Base-by-base conservation (phyloP, 1,140 invertebrate species). In the Macrobrachium rosenbergii region DNA sequence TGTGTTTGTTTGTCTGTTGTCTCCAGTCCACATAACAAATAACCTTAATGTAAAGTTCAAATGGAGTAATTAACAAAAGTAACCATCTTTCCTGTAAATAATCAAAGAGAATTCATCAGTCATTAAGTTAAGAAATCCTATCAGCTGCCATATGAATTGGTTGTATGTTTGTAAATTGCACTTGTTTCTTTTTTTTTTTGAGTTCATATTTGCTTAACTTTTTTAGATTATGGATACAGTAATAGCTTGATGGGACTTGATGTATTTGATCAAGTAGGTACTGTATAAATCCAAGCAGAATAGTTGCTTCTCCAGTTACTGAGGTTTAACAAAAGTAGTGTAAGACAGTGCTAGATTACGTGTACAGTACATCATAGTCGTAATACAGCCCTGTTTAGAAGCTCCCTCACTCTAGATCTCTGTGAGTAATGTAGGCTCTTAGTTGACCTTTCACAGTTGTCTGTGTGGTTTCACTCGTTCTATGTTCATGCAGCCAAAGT, bases 31-130 rank as follows among this genome's bases (percentile, higher is more conserved):
- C 28, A 52, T 77, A 62, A 62, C 37, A 21, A 83, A 62, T 83
- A 83, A 83, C 60, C 82, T 80, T 37, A 64, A 80, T 80, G 78
- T 80, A 63, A 80, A 62, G 52, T 63, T 80, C 59, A 63, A 21
- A 63, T 79, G 58, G 58, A 59, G 12, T 77, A 52, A 17, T 60
- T 79, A 79, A 63, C 63, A 80, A 80, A 64, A 80, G 63, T 80
- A 80, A 80, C 78, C 23, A 80, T 58, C 78, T 80, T 80, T 23
- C 28, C 11, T 45, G 19, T 17, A 63, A 28, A 80, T 80, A 76
- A 76, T 37, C 16, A 37, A 76, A 76, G 8, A 19, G n/a, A n/a
- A 52, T 7, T 19, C 43, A 19, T 45, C 10, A 76, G 73, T 8
- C 19, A 16, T 19, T 37, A 37, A 37, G 28, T 37, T 37, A 37